Conservation (phyloP, 2,888 invertebrate genomes). For the Aspidapion aeneum region DNA sequence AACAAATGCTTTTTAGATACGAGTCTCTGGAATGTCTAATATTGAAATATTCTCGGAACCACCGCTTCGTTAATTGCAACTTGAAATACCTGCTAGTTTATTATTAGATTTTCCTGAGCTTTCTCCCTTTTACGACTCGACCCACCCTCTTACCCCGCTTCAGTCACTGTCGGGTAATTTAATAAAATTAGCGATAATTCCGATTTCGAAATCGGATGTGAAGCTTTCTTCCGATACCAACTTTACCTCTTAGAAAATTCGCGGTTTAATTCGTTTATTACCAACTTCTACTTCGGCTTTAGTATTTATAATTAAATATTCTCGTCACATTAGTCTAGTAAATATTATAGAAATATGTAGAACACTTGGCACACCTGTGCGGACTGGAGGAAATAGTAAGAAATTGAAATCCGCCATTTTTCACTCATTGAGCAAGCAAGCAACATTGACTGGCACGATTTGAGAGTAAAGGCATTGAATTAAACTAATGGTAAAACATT, state of each 20-base stretch:
- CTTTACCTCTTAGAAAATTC: conserved; percentile 24
- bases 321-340: too few species aligned
- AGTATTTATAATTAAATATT: neutral
- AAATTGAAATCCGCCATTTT: too few species aligned
- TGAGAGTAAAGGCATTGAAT: too few species aligned
- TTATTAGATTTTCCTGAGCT: conserved; percentile 43
- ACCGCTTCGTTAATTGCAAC: conserved; percentile 44
- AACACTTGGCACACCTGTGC: too few species aligned
- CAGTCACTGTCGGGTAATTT: conserved; percentile 32
- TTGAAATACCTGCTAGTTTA: conserved; percentile 43
- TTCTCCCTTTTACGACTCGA: conserved; percentile 25
- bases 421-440: too few species aligned
- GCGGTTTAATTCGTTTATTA: conserved; percentile 20
- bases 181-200: conserved; percentile 37
- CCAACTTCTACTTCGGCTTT: neutral
- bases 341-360: too few species aligned
- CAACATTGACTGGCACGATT: too few species aligned
- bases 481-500: too few species aligned
- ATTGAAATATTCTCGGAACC: conserved; percentile 43
- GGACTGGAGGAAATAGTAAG: too few species aligned
- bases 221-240: conserved; percentile 26
- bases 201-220: conserved; percentile 34
- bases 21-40: conserved; percentile 39
- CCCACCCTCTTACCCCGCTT: conserved; percentile 41
- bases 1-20: neutral